Evolutionary conservation across 2,888 invertebrate species (phyloP), one percentile per base, ranked within the genome.

Genomic region (Holacanthella duospinosa): DNA sequence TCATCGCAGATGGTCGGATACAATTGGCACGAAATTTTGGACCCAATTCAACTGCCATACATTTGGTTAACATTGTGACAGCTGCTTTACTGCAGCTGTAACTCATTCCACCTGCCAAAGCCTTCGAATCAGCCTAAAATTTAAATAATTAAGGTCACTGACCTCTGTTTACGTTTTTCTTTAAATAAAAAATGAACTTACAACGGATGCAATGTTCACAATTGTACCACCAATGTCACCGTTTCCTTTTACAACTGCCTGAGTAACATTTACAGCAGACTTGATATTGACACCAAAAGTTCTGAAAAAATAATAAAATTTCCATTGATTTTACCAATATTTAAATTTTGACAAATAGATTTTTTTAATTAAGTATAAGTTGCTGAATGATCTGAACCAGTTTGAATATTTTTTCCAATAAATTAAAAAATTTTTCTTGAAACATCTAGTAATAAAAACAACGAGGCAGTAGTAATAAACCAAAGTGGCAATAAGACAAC

Each of bases 171-270:
- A n/a, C n/a, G n/a, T n/a, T n/a, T n/a, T 43, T 12, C 43, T n/a
- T 53, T n/a, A 25, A 53, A 53, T 24, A 12, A 4, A 53, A 21
- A 53, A 21, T 24, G 25, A 29, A 55, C 68, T 76, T 75, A 85
- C 91, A 75, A 89, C 85, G 0, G 93, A 94, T 1, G 94, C 94
- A 55, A 95, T 78, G 76, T 93, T 94, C 0, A 96, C 94, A 73
- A 96, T 89, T 63, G 86, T 80, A 29, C 93, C 90, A 63, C 83
- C 82, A 53, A 79, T 79, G 6, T 26, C 55, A 21, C 19, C 27
- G 27, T 28, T 55, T 55, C 55, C 55, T 26, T 55, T 55, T 6
- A 55, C 27, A 6, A 55, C 27, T 12, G 55, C 55, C n/a, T 55
- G 55, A 21, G 28, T 75, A 12, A 80, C 75, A 70, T 79, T 79